Conservation (phyloP, 2,113 vertebrate genomes). For the Pangasianodon hypophthalmus region DNA sequence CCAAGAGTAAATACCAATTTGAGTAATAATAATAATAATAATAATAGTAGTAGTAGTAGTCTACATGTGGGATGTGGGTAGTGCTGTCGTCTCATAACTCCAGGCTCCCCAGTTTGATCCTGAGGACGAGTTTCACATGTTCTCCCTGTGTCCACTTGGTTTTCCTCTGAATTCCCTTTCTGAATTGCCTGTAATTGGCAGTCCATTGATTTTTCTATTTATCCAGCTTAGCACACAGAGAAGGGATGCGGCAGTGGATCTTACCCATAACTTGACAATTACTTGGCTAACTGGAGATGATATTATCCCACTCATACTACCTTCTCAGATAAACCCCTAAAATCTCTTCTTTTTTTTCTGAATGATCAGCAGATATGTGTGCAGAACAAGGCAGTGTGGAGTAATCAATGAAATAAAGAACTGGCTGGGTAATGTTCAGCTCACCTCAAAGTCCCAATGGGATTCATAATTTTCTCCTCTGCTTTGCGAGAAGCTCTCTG, state of each 20-base stretch:
- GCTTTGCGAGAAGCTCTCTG: not conserved
- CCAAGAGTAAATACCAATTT: not conserved
- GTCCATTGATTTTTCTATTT: not conserved
- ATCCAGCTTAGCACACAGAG: not conserved
- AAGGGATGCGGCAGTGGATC: not conserved
- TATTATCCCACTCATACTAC: not conserved
- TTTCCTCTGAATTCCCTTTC: not conserved
- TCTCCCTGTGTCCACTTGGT: not conserved
- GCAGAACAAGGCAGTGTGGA: not conserved
- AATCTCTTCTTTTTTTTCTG: not conserved
- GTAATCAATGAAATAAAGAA: constrained; percentile 23
- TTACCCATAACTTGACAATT: constrained; percentile 2
- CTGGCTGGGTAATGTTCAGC: constrained; percentile 1
- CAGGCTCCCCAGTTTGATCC: not conserved
- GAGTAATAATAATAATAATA: not conserved
- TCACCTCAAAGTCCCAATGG: constrained; percentile 3
- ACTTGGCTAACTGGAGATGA: not conserved
- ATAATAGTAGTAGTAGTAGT: too few species aligned
- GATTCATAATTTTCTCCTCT: constrained; percentile 8
- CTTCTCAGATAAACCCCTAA: not conserved
- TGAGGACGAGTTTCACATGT: not conserved
- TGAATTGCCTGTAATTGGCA: not conserved
- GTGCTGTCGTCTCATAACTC: not conserved
- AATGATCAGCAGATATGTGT: not conserved
- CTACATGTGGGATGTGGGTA: not conserved